phyloP scores from a whole-genome alignment of 2,888 invertebrate genomes.

The Allygus modestus region DNA sequence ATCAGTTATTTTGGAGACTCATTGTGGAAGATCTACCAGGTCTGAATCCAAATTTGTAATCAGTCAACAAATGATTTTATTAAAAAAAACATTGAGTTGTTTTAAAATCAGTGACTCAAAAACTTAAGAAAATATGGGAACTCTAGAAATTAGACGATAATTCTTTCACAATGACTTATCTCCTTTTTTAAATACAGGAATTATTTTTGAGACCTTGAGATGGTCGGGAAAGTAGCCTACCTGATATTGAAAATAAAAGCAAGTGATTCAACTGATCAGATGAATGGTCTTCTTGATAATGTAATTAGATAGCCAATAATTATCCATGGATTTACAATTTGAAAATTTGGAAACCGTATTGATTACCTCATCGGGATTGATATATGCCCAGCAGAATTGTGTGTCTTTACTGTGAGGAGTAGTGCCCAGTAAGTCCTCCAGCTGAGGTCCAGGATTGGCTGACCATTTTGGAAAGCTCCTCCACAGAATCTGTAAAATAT shows the following conservation, averaged over 20 bases:
- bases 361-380: not conserved
- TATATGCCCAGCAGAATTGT: not conserved
- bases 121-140: slow-evolving; percentile 18
- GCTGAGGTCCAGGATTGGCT: not conserved
- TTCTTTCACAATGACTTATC: slow-evolving; percentile 4
- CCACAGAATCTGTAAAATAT: slow-evolving; percentile 12
- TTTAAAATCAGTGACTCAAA: slow-evolving; percentile 1
- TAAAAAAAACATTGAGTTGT: slow-evolving; percentile 6
- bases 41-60: slow-evolving; percentile 12
- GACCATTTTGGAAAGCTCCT: not conserved
- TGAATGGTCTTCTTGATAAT: slow-evolving; percentile 2
- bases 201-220: not conserved
- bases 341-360: not conserved
- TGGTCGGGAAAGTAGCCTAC: not conserved
- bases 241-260: not conserved
- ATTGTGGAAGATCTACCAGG: not conserved
- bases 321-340: slow-evolving; percentile 9
- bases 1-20: not conserved
- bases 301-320: slow-evolving; percentile 2
- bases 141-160: not conserved
- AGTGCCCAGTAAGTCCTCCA: not conserved
- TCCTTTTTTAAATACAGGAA: not conserved
- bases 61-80: not conserved
- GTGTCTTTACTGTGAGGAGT: not conserved
- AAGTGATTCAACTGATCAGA: not conserved